Evolutionary conservation across 2,888 invertebrate genomes (phyloP).

Genomic region (Craniophora ligustri): DNA sequence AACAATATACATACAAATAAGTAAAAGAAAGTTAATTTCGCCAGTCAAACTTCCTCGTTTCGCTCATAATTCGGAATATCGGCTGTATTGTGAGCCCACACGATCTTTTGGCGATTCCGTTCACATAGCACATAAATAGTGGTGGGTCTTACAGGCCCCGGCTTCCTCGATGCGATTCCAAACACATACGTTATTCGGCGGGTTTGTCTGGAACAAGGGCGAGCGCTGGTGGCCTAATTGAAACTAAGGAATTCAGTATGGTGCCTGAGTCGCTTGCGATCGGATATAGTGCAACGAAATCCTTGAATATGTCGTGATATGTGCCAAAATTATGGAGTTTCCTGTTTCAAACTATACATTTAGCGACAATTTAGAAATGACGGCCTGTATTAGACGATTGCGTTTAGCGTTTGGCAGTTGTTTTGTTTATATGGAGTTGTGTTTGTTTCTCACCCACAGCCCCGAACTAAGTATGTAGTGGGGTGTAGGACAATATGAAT

Average conservation of each 20-base stretch:
- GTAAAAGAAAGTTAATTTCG: conserved; percentile 20
- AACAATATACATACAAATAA: conserved; percentile 4
- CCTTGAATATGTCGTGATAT: conserved; percentile 27
- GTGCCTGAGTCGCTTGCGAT: conserved; percentile 23
- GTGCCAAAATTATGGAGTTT: too few species aligned
- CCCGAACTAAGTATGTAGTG: too few species aligned
- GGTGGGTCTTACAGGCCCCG: conserved; percentile 42
- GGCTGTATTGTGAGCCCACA: conserved; percentile 22
- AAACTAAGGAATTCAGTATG: conserved; percentile 57
- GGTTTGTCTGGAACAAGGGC: conserved; percentile 43
- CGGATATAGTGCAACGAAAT: conserved; percentile 37
- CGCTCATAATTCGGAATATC: conserved; percentile 32
- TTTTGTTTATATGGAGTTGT: too few species aligned
- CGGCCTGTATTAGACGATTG: too few species aligned
- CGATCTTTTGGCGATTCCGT: conserved; percentile 47
- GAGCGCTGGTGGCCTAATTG: conserved; percentile 54
- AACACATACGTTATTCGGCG: conserved; percentile 57
- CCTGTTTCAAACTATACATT: too few species aligned
- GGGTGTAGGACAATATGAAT: too few species aligned
- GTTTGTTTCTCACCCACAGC: too few species aligned
- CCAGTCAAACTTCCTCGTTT: conserved; percentile 21
- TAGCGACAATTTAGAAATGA: too few species aligned
- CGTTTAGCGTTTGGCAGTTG: too few species aligned
- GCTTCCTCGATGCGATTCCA: conserved; percentile 46
- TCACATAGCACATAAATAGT: conserved; percentile 56